phyloP scores from a whole-genome alignment of 2,888 invertebrate species.

The Mythimna vitellina region DNA sequence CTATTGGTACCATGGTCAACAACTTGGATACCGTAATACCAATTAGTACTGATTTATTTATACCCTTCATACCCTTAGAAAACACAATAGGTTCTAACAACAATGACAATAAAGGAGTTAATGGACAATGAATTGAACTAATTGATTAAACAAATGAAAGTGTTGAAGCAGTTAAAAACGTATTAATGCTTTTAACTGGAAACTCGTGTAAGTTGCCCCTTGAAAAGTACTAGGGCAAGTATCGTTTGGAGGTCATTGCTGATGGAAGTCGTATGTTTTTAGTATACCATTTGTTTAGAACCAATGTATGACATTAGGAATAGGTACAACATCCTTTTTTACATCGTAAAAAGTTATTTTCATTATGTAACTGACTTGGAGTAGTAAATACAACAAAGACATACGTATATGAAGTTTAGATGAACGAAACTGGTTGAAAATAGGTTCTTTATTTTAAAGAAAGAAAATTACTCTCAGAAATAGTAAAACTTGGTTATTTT shows the following conservation, averaged over 20 bases:
- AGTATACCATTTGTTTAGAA: constrained; percentile 23
- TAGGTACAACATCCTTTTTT: neutral
- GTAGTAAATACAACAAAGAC: neutral
- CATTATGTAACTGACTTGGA: neutral
- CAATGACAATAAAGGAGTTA: constrained; percentile 36
- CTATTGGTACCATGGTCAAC: neutral
- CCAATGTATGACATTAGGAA: constrained; percentile 10
- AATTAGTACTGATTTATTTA: neutral
- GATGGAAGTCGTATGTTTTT: constrained; percentile 26
- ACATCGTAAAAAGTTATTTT: neutral
- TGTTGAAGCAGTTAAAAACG: constrained; percentile 46
- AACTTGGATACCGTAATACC: neutral
- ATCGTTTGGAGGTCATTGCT: constrained; percentile 20
- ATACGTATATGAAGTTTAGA: neutral
- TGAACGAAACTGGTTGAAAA: neutral
- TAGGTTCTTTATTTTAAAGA: too few species aligned
- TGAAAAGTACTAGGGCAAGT: neutral
- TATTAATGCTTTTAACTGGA: constrained; percentile 32
- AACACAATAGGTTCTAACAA: neutral
- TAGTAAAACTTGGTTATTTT: neutral
- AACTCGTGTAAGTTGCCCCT: constrained; percentile 31
- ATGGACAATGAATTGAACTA: constrained; percentile 47
- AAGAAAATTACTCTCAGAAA: neutral
- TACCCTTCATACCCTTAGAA: neutral
- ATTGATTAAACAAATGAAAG: constrained; percentile 51